Evolutionary conservation across 2,797 vertebrate species (phyloP), one percentile per base, ranked within the genome.

Genomic region (Pteronotus mesoamericanus): DNA sequence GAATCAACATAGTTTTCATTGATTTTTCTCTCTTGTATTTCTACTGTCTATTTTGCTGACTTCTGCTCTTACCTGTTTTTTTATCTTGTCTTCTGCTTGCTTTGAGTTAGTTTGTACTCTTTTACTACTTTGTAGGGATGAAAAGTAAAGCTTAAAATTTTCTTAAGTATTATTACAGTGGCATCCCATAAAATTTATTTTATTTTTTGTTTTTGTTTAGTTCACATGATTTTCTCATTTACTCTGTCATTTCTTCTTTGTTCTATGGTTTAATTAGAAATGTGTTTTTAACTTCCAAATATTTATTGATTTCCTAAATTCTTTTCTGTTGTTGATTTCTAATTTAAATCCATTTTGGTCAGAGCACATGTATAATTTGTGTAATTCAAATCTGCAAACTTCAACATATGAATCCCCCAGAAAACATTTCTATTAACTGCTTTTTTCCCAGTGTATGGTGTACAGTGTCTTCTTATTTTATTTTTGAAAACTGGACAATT

Each of bases 1-100:
- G 66, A 93, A 91, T 66, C 71, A 89, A 83, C 39, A 82, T 69
- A 80, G 39, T 26, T 84, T 84, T 86, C 11, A 89, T 48, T 95
- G 64, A 86, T 96, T 89, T 89, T 94, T 93, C 78, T 89, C 80
- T 89, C 78, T 86, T 72, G 29, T 83, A 64, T 88, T 88, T 59
- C 55, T 78, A 9, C 82, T 79, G 75, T 94, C 48, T 61, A 15
- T 85, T 94, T 95, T 86, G n/a, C 44, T 86, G 64, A 95, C 83
- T 94, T 92, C 59, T 15, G 59, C 22, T 95, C 71, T 82, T 57
- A 57, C 10, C 34, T 79, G 92, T 82, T 46, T 68, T 68, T 68
- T 68, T 83, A 71, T 95, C 72, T 57, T 74, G 2, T 6, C 55
- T 64, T 51, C 29, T 77, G 11, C 29, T 87, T 86, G 24, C 22